Evolutionary conservation across 2,888 invertebrate species (phyloP), one percentile per base, ranked within the genome.

Genomic region (Calliopum simillimum): DNA sequence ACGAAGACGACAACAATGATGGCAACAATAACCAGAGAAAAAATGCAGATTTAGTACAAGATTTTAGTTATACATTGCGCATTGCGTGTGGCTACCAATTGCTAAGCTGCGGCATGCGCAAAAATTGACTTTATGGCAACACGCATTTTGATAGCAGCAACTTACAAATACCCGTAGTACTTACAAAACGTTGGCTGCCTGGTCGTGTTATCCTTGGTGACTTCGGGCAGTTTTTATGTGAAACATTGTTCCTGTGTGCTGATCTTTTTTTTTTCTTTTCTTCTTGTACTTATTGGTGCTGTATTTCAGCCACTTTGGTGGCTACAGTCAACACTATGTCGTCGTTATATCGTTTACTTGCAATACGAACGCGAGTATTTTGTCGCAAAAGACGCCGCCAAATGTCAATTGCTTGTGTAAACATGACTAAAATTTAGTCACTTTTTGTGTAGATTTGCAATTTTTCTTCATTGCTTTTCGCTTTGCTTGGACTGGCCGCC

Each of bases 401-500:
- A 33, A 58, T 67, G 67, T 59, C 67, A 67, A 67, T 58, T 67
- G 67, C 49, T 67, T 67, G 67, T 67, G 67, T 67, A 67, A 67
- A 67, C 67, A 59, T 67, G 58, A 67, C 67, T 49, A 49, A 59
- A 59, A 67, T 67, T 67, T 67, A 67, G 67, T 67, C 67, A 67
- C 47, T 67, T 49, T 67, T 67, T 67, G 59, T 23, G 49, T 41
- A 67, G 46, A 33, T 58, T 67, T 58, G 25, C 66, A 56, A 66
- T 56, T 66, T 65, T 65, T 56, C 66, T 25, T 66, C 41, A n/a
- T 23, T 25, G 23, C 41, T 21, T n/a, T 21, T 44, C 2, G 33
- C 33, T n/a, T n/a, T n/a, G n/a, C n/a, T n/a, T n/a, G n/a, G n/a
- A n/a, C 5, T 33, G 33, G 44, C 33, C n/a, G 44, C 33, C 16